phyloP scores from a whole-genome alignment of 1,140 invertebrate genomes.

The Drosophila ercepeae region DNA sequence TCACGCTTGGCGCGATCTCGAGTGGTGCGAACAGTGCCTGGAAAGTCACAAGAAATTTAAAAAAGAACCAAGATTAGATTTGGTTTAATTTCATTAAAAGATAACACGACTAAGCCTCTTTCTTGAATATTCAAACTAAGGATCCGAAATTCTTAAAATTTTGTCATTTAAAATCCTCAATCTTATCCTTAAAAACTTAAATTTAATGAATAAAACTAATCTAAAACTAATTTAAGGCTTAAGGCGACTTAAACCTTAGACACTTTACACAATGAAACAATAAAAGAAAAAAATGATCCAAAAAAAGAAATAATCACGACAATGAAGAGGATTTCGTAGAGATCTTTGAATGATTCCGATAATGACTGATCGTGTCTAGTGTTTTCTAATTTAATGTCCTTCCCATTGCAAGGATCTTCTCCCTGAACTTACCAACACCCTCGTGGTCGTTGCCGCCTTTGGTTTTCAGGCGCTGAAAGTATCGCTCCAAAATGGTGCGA shows the following conservation, averaged over 20 bases:
- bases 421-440: slow-evolving; percentile 73
- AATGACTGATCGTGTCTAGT: slow-evolving; percentile 24
- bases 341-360: slow-evolving; percentile 12
- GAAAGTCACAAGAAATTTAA: slow-evolving; percentile 5
- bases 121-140: too few species aligned
- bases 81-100: too few species aligned
- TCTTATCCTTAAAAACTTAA: too few species aligned
- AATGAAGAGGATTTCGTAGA: not conserved
- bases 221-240: too few species aligned
- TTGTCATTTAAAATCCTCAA: too few species aligned
- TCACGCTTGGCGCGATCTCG: slow-evolving; percentile 83
- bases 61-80: not conserved
- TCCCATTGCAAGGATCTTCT: not conserved
- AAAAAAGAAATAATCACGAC: too few species aligned
- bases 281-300: too few species aligned
- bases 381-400: slow-evolving; percentile 3
- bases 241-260: too few species aligned
- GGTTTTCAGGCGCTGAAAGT: slow-evolving; percentile 96
- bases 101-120: too few species aligned
- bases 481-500: slow-evolving; percentile 97
- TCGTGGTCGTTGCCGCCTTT: slow-evolving; percentile 89
- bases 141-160: too few species aligned
- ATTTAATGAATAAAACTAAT: too few species aligned
- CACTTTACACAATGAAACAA: too few species aligned
- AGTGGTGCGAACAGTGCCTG: slow-evolving; percentile 77